Evolutionary conservation across 2,888 invertebrate genomes (phyloP), one percentile per base, ranked within the genome.

Genomic region (Callosobruchus maculatus): DNA sequence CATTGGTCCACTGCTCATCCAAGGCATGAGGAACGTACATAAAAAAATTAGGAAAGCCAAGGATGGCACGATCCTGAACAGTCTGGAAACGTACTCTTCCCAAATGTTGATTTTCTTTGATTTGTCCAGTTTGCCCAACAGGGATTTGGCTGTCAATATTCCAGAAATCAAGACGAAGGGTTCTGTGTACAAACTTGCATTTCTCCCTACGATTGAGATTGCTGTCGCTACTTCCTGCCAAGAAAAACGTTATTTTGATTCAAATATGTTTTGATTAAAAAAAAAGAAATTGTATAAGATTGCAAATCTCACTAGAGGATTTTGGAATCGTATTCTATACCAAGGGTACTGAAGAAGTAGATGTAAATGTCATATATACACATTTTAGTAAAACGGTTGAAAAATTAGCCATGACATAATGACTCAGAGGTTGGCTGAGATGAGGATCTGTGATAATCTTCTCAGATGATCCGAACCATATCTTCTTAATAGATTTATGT

Each of bases 151-250:
- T 0, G 93, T 92, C 71, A 93, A 82, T 78, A 92, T 89, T 22
- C 92, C 93, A 70, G 93, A 93, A 72, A 93, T 89, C 88, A 93
- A 91, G 72, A 93, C 89, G 83, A 93, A 93, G 0, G 92, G 92
- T 86, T 93, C 93, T 0, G 93, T 93, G 81, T 93, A 93, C 5
- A 93, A 86, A 78, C 92, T 92, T 0, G 93, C 92, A 0, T 92
- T 92, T 80, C 93, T 88, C 68, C 91, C 92, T 72, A 93, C 85
- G 0, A 92, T 92, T 0, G 92, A 91, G 91, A 92, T 93, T 2
- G 92, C 89, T 81, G 88, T 88, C 0, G 91, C 91, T 72, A 92
- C 84, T 76, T 86, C 88, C 92, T 92, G 81, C 22, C 83, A 84
- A 69, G 73, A 75, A 75, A 4, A 26, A 26, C 7, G 2, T 26